Percentiles rank a stretch among this genome's conserved stretches.
Conservation (phyloP, 2,113 vertebrate genomes). For the Cromileptes altivelis region DNA sequence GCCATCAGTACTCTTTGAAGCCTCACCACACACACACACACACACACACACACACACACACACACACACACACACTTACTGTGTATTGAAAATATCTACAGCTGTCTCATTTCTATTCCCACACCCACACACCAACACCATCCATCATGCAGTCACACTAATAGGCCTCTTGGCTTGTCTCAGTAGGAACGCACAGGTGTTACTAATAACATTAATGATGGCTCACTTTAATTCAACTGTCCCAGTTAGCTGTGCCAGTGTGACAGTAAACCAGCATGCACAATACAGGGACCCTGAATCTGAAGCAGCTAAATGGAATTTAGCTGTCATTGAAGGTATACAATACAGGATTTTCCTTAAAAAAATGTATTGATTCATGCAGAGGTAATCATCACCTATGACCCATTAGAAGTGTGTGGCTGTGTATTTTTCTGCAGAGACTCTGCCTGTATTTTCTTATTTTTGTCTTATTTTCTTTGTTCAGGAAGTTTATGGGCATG, state of each 20-base stretch:
- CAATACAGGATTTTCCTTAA: neutral
- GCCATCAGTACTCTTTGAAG: neutral
- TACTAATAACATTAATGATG: neutral
- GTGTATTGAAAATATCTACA: neutral
- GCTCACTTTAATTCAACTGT: neutral
- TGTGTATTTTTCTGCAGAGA: too few relatives aligned
- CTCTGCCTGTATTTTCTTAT: too few relatives aligned
- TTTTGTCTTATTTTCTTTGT: too few relatives aligned
- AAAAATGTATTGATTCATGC: too few relatives aligned
- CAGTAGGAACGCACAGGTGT: constrained; percentile 10
- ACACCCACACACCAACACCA: neutral
- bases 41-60: neutral
- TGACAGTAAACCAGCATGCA: neutral
- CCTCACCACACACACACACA: neutral
- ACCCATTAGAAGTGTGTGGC: too few relatives aligned
- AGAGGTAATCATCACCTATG: too few relatives aligned
- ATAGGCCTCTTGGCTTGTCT: neutral
- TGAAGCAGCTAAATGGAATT: neutral
- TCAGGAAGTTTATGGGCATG: too few relatives aligned
- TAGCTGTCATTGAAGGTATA: neutral
- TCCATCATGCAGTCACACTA: neutral
- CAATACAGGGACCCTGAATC: neutral
- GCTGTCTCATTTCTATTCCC: neutral
- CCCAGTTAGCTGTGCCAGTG: neutral
- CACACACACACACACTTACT: neutral